Evolutionary conservation across 2,888 invertebrate species (phyloP), one percentile per base, ranked within the genome.

Genomic region (Neoscelio sp.): DNA sequence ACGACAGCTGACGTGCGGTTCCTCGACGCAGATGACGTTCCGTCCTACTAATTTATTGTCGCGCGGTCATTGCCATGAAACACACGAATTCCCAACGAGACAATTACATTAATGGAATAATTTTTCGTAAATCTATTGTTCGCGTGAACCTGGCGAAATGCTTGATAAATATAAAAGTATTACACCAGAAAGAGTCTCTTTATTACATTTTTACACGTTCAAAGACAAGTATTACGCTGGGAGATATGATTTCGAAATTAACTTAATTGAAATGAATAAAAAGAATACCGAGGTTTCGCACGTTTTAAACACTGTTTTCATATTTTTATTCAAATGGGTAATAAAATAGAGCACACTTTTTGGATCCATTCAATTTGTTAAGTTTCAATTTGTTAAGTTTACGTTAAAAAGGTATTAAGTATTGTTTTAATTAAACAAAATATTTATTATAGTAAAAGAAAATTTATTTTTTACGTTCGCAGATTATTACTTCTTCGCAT

Each of bases 71-170:
- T 71, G 75, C 67, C 60, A 28, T 28, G 28, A 48, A 65, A 13
- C 60, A 10, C 54, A 70, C 40, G 15, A 64, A 68, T 62, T 50
- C 76, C 65, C 65, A 48, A 17, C 64, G 79, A 79, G 82, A 86
- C 86, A 89, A 89, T 89, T 88, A 89, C 86, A 85, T 84, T 88
- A 88, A 89, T 89, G 88, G 88, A 88, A 85, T 85, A 85, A 86
- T 81, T 82, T 80, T 80, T 85, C 40, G 80, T 78, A 81, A 82
- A 83, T 82, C 78, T 81, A 83, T 81, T 62, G 64, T 67, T 80
- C 58, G 79, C 79, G 79, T 80, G 79, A 70, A 64, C 42, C 20
- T 38, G 67, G 30, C 35, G 67, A 73, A 78, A 71, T 52, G 60
- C 17, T 60, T 71, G 48, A 73, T 42, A 28, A 67, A 73, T 56